Conservation (phyloP, 2,888 invertebrate species). For the Pelosia muscerda region DNA sequence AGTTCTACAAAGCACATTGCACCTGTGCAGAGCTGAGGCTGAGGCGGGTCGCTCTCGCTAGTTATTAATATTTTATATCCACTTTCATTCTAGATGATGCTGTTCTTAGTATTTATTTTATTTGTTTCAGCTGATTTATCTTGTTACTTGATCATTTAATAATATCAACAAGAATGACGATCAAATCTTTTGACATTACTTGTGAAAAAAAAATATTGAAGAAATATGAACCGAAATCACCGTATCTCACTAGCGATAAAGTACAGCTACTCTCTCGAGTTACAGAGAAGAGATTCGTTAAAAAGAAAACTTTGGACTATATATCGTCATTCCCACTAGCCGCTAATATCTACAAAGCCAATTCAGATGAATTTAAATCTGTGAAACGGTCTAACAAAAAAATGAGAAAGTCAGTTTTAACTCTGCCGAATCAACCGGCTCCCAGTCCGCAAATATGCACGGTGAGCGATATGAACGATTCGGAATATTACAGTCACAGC, state of each 20-base stretch:
- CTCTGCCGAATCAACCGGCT: slow-evolving; percentile 68
- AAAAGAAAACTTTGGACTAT: slow-evolving; percentile 61
- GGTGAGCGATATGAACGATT: slow-evolving; percentile 78
- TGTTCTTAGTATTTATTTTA: background rate
- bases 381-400: slow-evolving; percentile 63
- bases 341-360: slow-evolving; percentile 73
- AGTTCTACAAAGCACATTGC: too few species aligned
- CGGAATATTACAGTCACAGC: slow-evolving; percentile 65
- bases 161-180: slow-evolving; percentile 50
- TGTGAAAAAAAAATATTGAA: slow-evolving; percentile 52
- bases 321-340: slow-evolving; percentile 70
- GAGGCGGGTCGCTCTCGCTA: too few species aligned
- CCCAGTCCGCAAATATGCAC: slow-evolving; percentile 67
- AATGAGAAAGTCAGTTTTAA: slow-evolving; percentile 74
- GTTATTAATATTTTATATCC: too few species aligned
- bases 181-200: slow-evolving; percentile 56
- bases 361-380: slow-evolving; percentile 72
- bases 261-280: slow-evolving; percentile 63
- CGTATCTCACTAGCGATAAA: slow-evolving; percentile 65
- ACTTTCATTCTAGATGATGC: background rate
- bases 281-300: slow-evolving; percentile 66
- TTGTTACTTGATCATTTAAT: background rate
- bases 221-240: slow-evolving; percentile 58
- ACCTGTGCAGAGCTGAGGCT: too few species aligned
- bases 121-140: slow-evolving; percentile 11